Evolutionary conservation across 2,113 vertebrate species (phyloP).

Genomic region (Strix aluco): DNA sequence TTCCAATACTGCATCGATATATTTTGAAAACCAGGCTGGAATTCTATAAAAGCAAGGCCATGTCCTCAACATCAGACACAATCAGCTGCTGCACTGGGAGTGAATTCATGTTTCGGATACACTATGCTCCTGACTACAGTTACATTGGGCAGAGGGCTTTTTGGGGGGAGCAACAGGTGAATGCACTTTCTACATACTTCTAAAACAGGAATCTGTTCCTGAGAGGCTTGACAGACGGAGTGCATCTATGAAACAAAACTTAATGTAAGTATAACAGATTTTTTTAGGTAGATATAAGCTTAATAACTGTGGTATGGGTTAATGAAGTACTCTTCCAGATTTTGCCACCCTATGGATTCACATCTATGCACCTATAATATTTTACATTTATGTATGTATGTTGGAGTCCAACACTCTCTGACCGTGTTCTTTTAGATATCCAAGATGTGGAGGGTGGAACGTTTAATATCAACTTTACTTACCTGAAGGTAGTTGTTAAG

Average conservation of each 20-base stretch:
- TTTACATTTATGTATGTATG: background rate
- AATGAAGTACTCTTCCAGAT: background rate
- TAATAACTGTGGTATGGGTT: background rate
- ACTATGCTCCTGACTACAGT: background rate
- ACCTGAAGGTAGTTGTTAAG: background rate
- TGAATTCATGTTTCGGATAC: background rate
- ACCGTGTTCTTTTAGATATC: background rate
- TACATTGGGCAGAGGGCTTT: background rate
- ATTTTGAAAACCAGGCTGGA: background rate
- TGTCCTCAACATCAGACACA: background rate
- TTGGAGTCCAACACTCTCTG: background rate
- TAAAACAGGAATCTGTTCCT: background rate
- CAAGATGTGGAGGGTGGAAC: background rate
- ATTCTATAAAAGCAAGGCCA: background rate
- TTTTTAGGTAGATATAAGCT: background rate
- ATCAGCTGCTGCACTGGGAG: background rate
- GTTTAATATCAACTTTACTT: background rate
- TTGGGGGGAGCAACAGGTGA: background rate
- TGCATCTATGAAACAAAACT: background rate
- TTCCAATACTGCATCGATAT: background rate
- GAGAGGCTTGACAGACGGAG: background rate
- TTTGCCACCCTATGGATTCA: background rate
- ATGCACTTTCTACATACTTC: background rate
- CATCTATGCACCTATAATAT: background rate
- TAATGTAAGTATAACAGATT: background rate